These are phyloP conservation scores for Otolemur crassicaudatus DNA, from an alignment of 2,797 vertebrate species.

Conservation along the genomic window DNA sequence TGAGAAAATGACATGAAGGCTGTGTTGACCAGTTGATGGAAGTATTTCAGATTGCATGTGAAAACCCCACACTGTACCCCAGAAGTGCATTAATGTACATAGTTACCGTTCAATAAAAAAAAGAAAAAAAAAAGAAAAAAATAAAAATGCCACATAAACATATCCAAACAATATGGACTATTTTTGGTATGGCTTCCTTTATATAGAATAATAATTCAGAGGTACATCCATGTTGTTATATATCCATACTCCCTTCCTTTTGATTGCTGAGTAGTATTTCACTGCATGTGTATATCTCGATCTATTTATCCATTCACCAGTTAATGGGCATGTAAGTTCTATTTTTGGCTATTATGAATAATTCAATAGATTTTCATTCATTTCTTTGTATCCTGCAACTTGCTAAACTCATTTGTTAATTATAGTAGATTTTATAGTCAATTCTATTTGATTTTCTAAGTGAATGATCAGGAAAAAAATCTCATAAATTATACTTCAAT, in stretches of 20 bases:
- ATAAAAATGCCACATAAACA: too few species aligned
- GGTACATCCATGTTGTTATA: background rate
- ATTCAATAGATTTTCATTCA: background rate
- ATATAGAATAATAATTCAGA: background rate
- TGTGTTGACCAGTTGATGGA: too few species aligned
- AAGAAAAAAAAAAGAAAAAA: too few species aligned
- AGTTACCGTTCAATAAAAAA: too few species aligned
- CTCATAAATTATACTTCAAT: background rate
- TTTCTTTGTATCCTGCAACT: background rate
- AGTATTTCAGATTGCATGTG: too few species aligned
- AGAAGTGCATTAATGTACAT: too few species aligned
- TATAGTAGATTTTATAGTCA: background rate
- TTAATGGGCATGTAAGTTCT: background rate
- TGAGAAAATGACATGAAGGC: too few species aligned
- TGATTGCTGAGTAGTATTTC: background rate
- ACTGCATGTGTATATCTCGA: background rate
- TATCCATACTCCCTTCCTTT: background rate
- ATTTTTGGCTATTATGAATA: background rate
- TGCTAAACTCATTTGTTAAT: background rate
- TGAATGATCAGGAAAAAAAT: background rate
- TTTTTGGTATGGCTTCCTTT: background rate
- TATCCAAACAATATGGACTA: background rate
- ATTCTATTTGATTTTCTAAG: background rate
- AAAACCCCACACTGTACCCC: too few species aligned
- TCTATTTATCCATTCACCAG: background rate